Evolutionary conservation across 2,113 vertebrate genomes (phyloP), one percentile per base, ranked within the genome.

Genomic region (Desmodus rotundus): DNA sequence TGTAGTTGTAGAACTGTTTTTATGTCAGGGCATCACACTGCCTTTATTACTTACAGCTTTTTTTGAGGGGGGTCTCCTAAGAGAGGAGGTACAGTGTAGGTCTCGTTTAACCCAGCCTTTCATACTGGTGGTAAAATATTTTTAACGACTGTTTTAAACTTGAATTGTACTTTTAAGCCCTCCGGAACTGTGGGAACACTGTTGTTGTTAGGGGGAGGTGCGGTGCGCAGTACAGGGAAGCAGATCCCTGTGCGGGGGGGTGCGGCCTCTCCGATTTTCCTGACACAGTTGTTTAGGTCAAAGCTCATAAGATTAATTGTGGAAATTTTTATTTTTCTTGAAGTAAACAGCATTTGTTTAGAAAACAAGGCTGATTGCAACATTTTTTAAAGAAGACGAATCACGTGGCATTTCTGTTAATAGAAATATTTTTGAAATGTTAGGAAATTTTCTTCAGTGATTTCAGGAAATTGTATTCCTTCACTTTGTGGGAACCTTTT

Each of bases 91-190:
- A 70, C 20, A 90, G 1, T 91, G 24, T 88, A 87, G 45, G 17
- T 89, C 52, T 91, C 54, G 12, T 82, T 85, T 52, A 93, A 80
- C 41, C 19, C n/a, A 76, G n/a, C 7, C 33, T 93, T 45, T 84
- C 54, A 70, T 50, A 43, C 24, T 74, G 20, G 16, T 84, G 38
- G 52, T 65, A 76, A 54, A 12, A 83, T 82, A 73, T 58, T 89
- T 95, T 91, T 91, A 93, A 70, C 77, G 77, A 85, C 50, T 85
- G 5, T 86, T 80, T 92, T 28, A 89, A 94, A 88, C 85, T 92
- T 81, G 38, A 92, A 70, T 56, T 81, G 58, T 67, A 77, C 93
- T 93, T 92, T 92, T 33, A 89, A 77, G 38, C 47, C 45, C n/a
- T 92, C 36, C 63, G 80, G 31, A 89, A 74, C 90, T 68, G 47